A percentile compares a stretch with the other conserved stretches of the same genome.
phyloP scores from a whole-genome alignment of 2,888 invertebrate genomes.

The Ectobius pallidus region DNA sequence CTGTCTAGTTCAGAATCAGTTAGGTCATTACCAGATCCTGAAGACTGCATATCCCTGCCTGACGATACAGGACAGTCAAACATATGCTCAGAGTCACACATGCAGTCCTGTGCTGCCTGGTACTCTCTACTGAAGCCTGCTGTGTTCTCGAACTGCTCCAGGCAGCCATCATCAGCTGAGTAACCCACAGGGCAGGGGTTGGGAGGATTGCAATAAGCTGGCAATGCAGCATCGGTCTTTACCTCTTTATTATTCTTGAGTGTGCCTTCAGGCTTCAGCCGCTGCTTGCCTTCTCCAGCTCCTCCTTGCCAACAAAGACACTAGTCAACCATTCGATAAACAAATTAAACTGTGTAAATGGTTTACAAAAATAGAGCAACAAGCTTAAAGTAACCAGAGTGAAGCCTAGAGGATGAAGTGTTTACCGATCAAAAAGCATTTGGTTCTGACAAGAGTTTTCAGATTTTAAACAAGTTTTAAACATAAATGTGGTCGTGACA shows the following conservation, averaged over 20 bases:
- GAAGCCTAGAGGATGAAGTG: too few species aligned
- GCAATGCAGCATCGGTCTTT: constrained; percentile 90
- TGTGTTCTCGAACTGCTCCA: constrained; percentile 91
- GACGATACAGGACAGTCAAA: constrained; percentile 78
- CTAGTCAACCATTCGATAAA: neutral
- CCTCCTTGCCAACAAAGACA: constrained; percentile 57
- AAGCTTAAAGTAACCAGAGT: too few species aligned
- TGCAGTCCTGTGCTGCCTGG: constrained; percentile 91
- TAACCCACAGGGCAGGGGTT: constrained; percentile 98
- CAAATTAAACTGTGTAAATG: neutral
- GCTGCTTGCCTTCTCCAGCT: constrained; percentile 77
- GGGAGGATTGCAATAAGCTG: constrained; percentile 98
- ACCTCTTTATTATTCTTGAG: constrained; percentile 72
- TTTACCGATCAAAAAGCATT: too few species aligned
- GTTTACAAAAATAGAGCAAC: too few species aligned
- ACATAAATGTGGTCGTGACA: too few species aligned
- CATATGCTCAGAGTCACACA: constrained; percentile 99
- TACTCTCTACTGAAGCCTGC: constrained; percentile 78
- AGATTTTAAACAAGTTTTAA: too few species aligned
- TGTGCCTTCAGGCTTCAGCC: constrained; percentile 62
- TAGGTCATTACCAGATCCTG: constrained; percentile 50
- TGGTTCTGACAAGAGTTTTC: too few species aligned
- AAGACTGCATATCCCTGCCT: constrained; percentile 37
- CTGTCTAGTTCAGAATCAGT: constrained; percentile 68
- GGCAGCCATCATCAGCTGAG: constrained; percentile 85